Conservation (phyloP, 1,140 invertebrate genomes). For the Dysdera silvatica region DNA sequence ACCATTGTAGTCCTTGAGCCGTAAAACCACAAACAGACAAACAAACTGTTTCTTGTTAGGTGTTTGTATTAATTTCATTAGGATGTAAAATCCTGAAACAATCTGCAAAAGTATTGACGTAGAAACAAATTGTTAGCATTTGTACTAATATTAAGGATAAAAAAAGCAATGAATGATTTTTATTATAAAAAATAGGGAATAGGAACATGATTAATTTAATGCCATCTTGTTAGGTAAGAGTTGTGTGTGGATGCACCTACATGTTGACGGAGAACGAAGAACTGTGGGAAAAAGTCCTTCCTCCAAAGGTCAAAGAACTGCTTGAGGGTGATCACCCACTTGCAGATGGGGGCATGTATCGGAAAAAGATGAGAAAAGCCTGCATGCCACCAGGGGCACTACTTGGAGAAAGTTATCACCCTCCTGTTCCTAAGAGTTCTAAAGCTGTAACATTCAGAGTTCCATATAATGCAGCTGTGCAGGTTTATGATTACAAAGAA, state of each 20-base stretch:
- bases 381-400: not conserved
- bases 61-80: slow-evolving; percentile 1
- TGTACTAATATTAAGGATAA: too few relatives aligned
- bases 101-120: too few relatives aligned
- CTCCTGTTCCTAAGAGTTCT: slow-evolving; percentile 27
- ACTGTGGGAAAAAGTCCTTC: slow-evolving; percentile 48
- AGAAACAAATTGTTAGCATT: too few relatives aligned
- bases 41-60: not conserved
- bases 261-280: slow-evolving; percentile 53
- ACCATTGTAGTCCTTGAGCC: too few relatives aligned
- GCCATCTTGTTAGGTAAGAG: slow-evolving; percentile 42
- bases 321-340: slow-evolving; percentile 44
- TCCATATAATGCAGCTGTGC: slow-evolving; percentile 51
- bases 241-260: slow-evolving; percentile 49
- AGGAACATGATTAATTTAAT: too few relatives aligned
- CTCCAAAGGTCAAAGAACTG: slow-evolving; percentile 44
- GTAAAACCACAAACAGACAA: not conserved
- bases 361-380: not conserved
- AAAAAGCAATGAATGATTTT: too few relatives aligned
- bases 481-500: slow-evolving; percentile 51
- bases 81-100: too few relatives aligned
- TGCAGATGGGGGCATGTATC: slow-evolving; percentile 42
- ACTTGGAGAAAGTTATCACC: too few relatives aligned
- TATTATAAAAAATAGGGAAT: too few relatives aligned
- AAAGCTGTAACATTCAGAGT: slow-evolving; percentile 48